A percentile compares a stretch with the other conserved stretches of the same genome.
Conservation (phyloP, 2,797 vertebrate genomes). For the Galagoides demidoff region DNA sequence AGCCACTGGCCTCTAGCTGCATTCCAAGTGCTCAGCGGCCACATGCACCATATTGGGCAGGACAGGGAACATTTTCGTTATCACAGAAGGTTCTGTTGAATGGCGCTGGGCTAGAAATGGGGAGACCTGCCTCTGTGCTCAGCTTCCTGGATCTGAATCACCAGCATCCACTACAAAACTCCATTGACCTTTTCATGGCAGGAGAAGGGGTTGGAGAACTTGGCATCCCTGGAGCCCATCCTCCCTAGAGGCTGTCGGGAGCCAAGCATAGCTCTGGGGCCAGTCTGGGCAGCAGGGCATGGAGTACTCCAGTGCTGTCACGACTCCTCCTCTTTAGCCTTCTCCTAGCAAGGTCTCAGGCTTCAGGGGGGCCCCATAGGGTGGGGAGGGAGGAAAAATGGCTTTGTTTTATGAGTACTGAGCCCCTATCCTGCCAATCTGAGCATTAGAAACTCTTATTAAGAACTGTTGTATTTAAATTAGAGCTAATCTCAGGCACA, state of each 20-base stretch:
- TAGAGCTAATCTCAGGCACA: constrained; percentile 85
- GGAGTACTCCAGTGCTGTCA: not conserved
- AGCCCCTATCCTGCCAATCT: constrained; percentile 73
- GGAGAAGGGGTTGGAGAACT: not conserved
- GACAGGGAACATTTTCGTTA: no score
- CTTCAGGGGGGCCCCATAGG: constrained; percentile 20
- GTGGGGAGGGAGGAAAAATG: not conserved
- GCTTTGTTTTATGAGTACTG: constrained; percentile 55
- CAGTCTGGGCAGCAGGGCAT: not conserved
- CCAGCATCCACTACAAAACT: not conserved
- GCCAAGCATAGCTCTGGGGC: not conserved
- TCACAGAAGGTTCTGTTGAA: not conserved
- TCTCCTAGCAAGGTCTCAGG: not conserved
- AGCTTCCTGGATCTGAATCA: not conserved
- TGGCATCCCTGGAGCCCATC: not conserved
- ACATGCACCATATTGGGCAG: not conserved
- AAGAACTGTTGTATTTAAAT: constrained; percentile 87
- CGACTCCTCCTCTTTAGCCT: not conserved
- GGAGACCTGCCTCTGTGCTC: not conserved
- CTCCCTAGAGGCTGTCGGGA: not conserved
- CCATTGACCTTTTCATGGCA: not conserved
- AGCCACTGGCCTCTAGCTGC: not conserved
- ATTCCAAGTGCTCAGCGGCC: not conserved
- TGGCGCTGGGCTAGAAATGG: not conserved
- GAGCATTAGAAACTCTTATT: constrained; percentile 83